Evolutionary conservation across 2,888 invertebrate species (phyloP).

Genomic region (Amphipoea lucens): DNA sequence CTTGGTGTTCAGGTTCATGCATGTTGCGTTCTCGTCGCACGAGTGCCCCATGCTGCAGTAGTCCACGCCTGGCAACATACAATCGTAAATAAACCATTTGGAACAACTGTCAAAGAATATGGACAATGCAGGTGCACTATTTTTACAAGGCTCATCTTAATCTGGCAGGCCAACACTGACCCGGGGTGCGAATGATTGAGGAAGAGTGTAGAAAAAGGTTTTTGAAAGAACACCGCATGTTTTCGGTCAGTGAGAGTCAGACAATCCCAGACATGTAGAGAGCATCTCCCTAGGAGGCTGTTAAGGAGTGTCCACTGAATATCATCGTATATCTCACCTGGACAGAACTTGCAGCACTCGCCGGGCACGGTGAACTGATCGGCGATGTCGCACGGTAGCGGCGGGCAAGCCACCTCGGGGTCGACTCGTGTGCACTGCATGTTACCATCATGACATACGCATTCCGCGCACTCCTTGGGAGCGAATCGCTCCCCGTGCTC

Average conservation of each 20-base stretch:
- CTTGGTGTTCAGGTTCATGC: slow-evolving; percentile 97
- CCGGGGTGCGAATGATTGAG: background rate
- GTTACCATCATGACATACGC: slow-evolving; percentile 95
- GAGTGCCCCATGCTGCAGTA: slow-evolving; percentile 96
- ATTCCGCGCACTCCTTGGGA: slow-evolving; percentile 94
- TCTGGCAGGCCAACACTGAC: background rate
- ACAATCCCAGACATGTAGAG: background rate
- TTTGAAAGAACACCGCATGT: background rate
- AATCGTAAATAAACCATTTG: background rate
- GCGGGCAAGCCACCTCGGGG: slow-evolving; percentile 94
- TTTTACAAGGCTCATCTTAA: background rate
- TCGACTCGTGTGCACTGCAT: slow-evolving; percentile 94
- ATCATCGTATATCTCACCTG: slow-evolving; percentile 89
- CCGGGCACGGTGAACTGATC: slow-evolving; percentile 95
- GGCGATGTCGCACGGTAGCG: slow-evolving; percentile 93
- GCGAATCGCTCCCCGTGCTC: slow-evolving; percentile 95
- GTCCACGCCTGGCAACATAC: slow-evolving; percentile 92
- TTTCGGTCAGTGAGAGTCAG: background rate
- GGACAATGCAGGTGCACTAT: too few species aligned
- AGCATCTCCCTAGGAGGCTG: background rate
- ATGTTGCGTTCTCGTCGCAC: slow-evolving; percentile 97
- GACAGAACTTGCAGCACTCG: slow-evolving; percentile 97
- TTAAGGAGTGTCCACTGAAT: background rate
- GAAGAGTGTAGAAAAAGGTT: background rate
- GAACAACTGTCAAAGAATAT: background rate